These are phyloP conservation scores for Cheilinus undulatus DNA, from an alignment of 2,113 vertebrate genomes.

Conservation along the genomic window DNA sequence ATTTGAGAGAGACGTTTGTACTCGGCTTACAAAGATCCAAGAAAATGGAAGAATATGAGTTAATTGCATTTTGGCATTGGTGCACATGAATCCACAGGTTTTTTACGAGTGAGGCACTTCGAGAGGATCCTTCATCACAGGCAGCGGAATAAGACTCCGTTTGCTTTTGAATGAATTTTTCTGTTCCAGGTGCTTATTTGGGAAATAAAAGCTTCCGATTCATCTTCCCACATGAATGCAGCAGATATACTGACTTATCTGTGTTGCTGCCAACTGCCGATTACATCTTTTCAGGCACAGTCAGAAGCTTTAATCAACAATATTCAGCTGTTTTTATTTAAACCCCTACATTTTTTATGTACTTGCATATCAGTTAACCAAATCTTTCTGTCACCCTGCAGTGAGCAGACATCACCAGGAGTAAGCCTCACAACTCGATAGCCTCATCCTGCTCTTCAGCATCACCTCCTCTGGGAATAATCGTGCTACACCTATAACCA, in stretches of 20 bases:
- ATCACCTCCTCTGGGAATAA: conserved; percentile 36
- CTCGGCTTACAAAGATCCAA: conserved; percentile 35
- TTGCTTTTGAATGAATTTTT: conserved; percentile 29
- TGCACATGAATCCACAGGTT: conserved; percentile 42
- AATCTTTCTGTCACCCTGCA: conserved; percentile 30
- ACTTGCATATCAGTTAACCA: neutral
- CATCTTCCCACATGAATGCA: conserved; percentile 35
- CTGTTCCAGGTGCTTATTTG: conserved; percentile 27
- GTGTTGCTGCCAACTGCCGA: conserved; percentile 25
- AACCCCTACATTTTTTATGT: neutral
- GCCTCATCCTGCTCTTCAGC: conserved; percentile 47
- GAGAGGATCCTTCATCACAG: conserved; percentile 32
- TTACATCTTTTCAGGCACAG: conserved; percentile 11
- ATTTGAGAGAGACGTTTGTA: conserved; percentile 43
- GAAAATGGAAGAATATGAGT: conserved; percentile 63
- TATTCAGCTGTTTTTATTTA: conserved; percentile 13
- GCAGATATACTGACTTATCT: conserved; percentile 22
- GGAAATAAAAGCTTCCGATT: conserved; percentile 46
- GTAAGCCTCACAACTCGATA: conserved; percentile 32
- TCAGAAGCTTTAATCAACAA: conserved; percentile 36
- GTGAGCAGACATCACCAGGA: conserved; percentile 40
- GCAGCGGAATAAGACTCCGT: neutral
- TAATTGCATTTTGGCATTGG: conserved; percentile 66
- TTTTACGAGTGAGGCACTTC: conserved; percentile 22
- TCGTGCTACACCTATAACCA: conserved; percentile 34